Evolutionary conservation across 2,888 invertebrate species (phyloP), one percentile per base, ranked within the genome.

Genomic region (Ormyrus pomaceus): DNA sequence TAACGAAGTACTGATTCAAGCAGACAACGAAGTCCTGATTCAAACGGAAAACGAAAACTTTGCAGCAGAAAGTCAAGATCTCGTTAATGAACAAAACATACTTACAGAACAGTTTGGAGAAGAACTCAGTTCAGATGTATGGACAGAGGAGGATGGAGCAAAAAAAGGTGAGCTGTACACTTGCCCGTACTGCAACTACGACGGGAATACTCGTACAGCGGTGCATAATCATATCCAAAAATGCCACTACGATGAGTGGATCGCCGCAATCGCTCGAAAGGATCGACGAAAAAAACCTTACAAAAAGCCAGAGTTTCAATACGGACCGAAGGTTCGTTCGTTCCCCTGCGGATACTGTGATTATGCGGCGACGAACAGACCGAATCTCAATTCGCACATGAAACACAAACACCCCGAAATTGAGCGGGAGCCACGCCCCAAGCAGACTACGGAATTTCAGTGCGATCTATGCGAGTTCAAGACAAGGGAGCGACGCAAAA

Each of bases 321-420:
- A n/a, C 8, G 6, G 19, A 0, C 45, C 69, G 11, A 11, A 34
- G 13, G 34, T 48, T 4, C 51, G 51, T 0, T 19, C 48, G n/a
- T 50, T 48, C 45, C 8, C 48, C 0, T 82, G 82, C 51, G 11
- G 19, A 10, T 65, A 45, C 8, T 86, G 85, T 61, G 77, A 81
- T 4, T 85, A 83, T 50, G 69, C 77, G 0, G 84, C 85, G 53
- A 81, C 80, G 9, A 83, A 82, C 6, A 72, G 83, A 8, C 80
- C 83, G 0, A 83, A 81, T 4, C 82, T 86, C 74, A 82, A 82
- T 56, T 77, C 78, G 0, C 86, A 86, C 51, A 58, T 82, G 50
- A 70, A 83, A 0, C 66, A 80, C 10, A 82, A 83, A 6, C 85
- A 85, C 69, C 80, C 79, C 0, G 61, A 76, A 4, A 10, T 50